Percentiles rank a stretch among this genome's conserved stretches.
phyloP scores from a whole-genome alignment of 2,113 vertebrate species.

The Chaetodon auriga region DNA sequence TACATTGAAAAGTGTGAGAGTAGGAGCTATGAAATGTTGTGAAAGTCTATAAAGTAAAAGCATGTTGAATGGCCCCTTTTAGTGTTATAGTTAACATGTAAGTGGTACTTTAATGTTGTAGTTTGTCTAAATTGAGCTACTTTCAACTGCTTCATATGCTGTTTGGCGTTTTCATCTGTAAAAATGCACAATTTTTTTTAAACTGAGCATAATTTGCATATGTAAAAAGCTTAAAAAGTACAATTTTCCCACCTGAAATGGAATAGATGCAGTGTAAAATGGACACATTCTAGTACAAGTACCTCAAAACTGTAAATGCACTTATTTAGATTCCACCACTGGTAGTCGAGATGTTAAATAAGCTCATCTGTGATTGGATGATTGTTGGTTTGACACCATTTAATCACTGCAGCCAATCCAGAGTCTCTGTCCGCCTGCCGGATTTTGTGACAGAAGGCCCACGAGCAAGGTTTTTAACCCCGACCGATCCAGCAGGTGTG shows the following conservation, averaged over 20 bases:
- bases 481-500: background rate
- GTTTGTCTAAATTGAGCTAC: background rate
- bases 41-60: background rate
- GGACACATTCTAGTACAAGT: background rate
- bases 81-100: background rate
- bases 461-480: background rate
- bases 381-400: background rate
- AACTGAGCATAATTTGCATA: background rate
- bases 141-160: background rate
- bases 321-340: background rate
- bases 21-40: background rate
- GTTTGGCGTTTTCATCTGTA: background rate
- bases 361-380: slow-evolving; percentile 3
- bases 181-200: background rate
- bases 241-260: no score
- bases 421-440: background rate
- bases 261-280: no score
- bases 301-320: background rate
- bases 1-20: background rate
- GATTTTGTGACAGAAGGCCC: background rate
- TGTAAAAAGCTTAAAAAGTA: background rate
- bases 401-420: background rate
- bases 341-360: background rate
- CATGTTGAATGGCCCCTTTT: background rate
- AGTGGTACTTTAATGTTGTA: background rate